Base-by-base conservation (phyloP, 2,797 vertebrate genomes). In the Sardinella longiceps region DNA sequence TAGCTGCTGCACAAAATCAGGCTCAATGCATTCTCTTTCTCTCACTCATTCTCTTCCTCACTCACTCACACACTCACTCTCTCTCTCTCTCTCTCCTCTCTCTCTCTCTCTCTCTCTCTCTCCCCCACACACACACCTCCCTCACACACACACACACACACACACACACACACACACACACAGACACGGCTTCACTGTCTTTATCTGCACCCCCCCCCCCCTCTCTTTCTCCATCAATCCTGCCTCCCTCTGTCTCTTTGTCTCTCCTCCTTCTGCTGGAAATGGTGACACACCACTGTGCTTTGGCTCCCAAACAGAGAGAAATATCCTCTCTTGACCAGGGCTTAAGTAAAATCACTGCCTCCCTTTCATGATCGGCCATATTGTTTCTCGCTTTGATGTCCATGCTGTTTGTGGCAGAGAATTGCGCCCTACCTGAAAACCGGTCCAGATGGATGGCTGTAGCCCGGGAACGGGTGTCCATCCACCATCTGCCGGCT, bases 401-500 rank as follows among this genome's bases (percentile, higher is more conserved):
- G 91, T 92, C 86, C 82, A 80, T 84, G 66, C 84, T 85, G 88
- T 91, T 90, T 88, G 86, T 82, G 85, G 70, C 70, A 30, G 58
- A 83, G 86, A 83, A 86, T 88, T 84, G 85, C 87, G 81, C 81
- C 88, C 89, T 90, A 93, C 94, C 93, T 94, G 92, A 88, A 91
- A 90, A 90, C 88, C 84, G 85, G 89, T 90, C 92, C 93, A 94
- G 93, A 94, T 94, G 92, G 93, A 93, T 84, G 86, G 89, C 86
- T 86, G 85, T 87, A 84, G 86, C 51, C 80, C 81, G 85, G 81
- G 85, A 88, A 80, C 82, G 77, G 89, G 88, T 86, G 89, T 93
- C 92, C 89, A 87, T 87, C 89, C 91, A 89, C 93, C 92, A 94
- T 94, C 93, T 94, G 93, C 90, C 91, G 89, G 91, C 91, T 92